Percentiles rank a stretch among this genome's conserved stretches.
Evolutionary conservation across 2,113 vertebrate genomes (phyloP).

Genomic region (Anoura caudifer): DNA sequence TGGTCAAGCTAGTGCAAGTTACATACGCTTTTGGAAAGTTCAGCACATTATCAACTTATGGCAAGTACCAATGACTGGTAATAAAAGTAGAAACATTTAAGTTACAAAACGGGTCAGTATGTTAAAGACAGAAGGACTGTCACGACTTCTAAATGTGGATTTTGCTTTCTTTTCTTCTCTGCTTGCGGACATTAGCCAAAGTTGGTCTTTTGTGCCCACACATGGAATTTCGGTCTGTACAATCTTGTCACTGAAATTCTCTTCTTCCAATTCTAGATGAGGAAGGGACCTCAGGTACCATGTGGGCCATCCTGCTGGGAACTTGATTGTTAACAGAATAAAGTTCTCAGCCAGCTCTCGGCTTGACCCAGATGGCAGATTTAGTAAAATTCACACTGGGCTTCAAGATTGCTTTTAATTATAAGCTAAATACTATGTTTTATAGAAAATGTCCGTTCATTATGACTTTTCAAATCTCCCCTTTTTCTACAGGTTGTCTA

Average conservation of each 20-base stretch:
- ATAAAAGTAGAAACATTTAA: slow-evolving; percentile 16
- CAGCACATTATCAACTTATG: slow-evolving; percentile 27
- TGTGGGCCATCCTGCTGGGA: not conserved
- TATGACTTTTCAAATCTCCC: slow-evolving; percentile 76
- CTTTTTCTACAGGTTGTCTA: slow-evolving; percentile 72
- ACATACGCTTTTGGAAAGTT: slow-evolving; percentile 26
- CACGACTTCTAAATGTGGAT: not conserved
- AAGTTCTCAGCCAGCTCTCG: slow-evolving; percentile 40
- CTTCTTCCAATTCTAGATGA: not conserved
- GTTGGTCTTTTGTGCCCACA: not conserved
- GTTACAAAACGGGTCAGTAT: not conserved
- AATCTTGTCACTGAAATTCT: not conserved
- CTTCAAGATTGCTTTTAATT: slow-evolving; percentile 71
- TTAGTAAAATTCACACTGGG: slow-evolving; percentile 67
- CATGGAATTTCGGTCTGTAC: slow-evolving; percentile 8
- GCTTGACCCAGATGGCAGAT: slow-evolving; percentile 61
- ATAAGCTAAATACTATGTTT: slow-evolving; percentile 83
- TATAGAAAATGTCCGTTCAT: slow-evolving; percentile 79
- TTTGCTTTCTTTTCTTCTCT: slow-evolving; percentile 37
- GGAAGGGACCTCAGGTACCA: not conserved
- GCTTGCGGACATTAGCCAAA: not conserved
- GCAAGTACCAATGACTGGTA: slow-evolving; percentile 44
- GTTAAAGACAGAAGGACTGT: not conserved
- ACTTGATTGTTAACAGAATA: slow-evolving; percentile 39
- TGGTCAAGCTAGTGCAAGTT: slow-evolving; percentile 16